A percentile compares a stretch with the other conserved stretches of the same genome.
phyloP scores from a whole-genome alignment of 1,140 invertebrate species.

The Temnothorax curvispinosus region DNA sequence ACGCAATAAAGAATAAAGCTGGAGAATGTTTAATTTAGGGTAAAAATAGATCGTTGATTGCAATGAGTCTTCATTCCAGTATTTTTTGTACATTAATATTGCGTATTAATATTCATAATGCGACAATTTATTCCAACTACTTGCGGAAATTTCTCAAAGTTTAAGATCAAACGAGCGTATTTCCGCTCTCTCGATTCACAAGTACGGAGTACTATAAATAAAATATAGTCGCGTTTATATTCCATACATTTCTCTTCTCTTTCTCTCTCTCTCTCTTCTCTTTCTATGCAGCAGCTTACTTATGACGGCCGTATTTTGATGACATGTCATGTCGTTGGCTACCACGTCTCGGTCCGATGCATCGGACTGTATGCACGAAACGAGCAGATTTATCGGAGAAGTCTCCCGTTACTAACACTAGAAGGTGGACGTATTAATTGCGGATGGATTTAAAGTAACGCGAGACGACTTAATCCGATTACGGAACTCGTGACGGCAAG shows the following conservation, averaged over 20 bases:
- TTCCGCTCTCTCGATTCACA: background rate
- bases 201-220: background rate
- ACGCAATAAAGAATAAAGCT: background rate
- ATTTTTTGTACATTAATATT: background rate
- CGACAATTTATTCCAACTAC: background rate
- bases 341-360: conserved; percentile 38
- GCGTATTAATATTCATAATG: background rate
- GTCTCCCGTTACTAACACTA: conserved; percentile 69
- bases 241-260: background rate
- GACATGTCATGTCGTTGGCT: conserved; percentile 48
- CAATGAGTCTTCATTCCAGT: background rate
- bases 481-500: conserved; percentile 65
- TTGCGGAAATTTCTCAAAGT: conserved; percentile 17
- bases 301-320: conserved; percentile 50
- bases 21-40: background rate
- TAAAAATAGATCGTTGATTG: background rate
- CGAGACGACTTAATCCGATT: conserved; percentile 78
- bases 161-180: conserved; percentile 20
- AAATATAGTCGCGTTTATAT: conserved; percentile 6
- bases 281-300: conserved; percentile 7
- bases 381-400: conserved; percentile 65
- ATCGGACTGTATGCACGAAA: conserved; percentile 42
- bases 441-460: conserved; percentile 77
- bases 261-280: background rate
- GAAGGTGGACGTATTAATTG: conserved; percentile 74